phyloP scores from a whole-genome alignment of 1,140 invertebrate species.

The Aculops lycopersici region DNA sequence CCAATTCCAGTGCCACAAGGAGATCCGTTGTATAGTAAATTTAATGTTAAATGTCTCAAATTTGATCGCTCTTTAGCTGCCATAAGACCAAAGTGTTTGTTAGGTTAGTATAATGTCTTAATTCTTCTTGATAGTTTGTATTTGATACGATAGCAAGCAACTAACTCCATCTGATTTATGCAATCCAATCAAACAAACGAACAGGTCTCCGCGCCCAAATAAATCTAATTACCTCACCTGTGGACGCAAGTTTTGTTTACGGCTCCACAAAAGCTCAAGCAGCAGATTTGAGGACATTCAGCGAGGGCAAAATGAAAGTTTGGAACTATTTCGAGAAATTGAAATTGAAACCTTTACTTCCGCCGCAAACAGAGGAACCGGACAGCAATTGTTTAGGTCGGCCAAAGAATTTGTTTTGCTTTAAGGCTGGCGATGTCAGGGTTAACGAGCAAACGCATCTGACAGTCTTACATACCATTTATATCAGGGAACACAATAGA shows the following conservation, averaged over 20 bases:
- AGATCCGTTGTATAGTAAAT: conserved; percentile 60
- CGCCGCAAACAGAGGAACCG: conserved; percentile 49
- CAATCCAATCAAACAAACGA: not conserved
- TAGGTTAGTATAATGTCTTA: conserved; percentile 15
- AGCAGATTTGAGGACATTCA: conserved; percentile 15
- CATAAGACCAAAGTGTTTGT: conserved; percentile 16
- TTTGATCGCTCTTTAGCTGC: conserved; percentile 19
- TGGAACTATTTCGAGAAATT: conserved; percentile 31
- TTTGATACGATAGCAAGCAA: not conserved
- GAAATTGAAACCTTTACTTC: conserved; percentile 50
- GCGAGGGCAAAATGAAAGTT: conserved; percentile 10
- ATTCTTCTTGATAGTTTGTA: not conserved
- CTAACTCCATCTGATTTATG: not conserved
- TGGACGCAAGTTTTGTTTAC: conserved; percentile 22
- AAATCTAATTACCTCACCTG: conserved; percentile 18
- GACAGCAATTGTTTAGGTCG: conserved; percentile 53
- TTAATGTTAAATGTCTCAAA: conserved; percentile 21
- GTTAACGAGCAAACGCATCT: conserved; percentile 21
- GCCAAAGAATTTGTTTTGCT: conserved; percentile 38
- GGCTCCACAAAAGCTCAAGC: conserved; percentile 18
- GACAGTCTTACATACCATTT: conserved; percentile 18
- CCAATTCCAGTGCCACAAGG: conserved; percentile 54
- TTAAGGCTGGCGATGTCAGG: conserved; percentile 19
- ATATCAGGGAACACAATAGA: conserved; percentile 21
- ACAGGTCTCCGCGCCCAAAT: conserved; percentile 19